Base-by-base conservation (phyloP, 2,888 invertebrate species). In the Lacanobia wlatinum region DNA sequence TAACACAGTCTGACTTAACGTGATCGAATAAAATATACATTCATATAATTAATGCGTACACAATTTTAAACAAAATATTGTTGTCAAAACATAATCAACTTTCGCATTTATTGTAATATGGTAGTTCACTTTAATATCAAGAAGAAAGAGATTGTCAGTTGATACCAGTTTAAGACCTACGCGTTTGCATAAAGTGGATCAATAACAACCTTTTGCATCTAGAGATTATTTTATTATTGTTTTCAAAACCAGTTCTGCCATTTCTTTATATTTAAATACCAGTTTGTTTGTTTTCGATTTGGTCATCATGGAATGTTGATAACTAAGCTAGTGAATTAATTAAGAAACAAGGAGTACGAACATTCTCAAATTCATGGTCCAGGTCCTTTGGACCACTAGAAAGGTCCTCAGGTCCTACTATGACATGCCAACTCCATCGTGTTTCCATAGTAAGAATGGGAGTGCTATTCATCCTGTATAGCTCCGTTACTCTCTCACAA, bases 141-240 rank as follows among this genome's bases (percentile, higher is more conserved):
- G 48, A 12, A 69, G 43, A 12, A 66, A 69, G 58, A 50, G 21
- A 34, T 73, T 81, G 68, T 59, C 80, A 67, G 68, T 74, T 80
- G 14, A 56, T 55, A 71, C 40, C 60, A 69, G 67, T 80, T 74
- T 68, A 63, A 74, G 62, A 53, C 80, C 84, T 80, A 80, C 80
- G 80, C 80, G 48, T 74, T 74, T 80, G 67, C 61, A 70, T 79
- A 70, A 62, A 68, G 52, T 65, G 61, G 38, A 67, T 58, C 68
- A 64, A 46, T 66, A 73, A 67, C 28, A 38, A 8, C 14, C 21
- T 56, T 63, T 46, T 64, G 60, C 38, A 55, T 69, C 7, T 34
- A 14, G n/a, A 56, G 1, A 63, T 60, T 50, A 71, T 56, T 50
- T 77, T 63, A 52, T 77, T 63, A 52, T 48, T 70, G n/a, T 69